A percentile compares a stretch with the other conserved stretches of the same genome.
Evolutionary conservation across 2,797 vertebrate genomes (phyloP).

Genomic region (Pangasius krempfi): DNA sequence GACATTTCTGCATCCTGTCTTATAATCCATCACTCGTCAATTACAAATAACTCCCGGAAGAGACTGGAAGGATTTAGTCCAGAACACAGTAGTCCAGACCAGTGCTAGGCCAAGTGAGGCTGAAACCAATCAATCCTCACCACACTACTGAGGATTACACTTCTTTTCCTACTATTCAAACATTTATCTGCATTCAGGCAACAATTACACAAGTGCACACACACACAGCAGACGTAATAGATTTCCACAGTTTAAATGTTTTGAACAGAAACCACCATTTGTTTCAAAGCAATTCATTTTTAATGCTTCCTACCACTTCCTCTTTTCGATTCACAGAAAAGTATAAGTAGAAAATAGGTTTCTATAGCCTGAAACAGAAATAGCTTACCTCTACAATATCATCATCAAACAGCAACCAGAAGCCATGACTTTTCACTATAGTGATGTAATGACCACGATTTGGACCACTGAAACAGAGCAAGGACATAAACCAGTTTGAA

Average conservation of each 20-base stretch:
- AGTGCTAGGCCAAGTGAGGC: neutral
- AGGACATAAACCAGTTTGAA: neutral
- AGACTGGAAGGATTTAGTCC: slow-evolving; percentile 34
- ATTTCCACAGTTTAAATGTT: neutral
- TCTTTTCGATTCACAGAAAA: slow-evolving; percentile 8
- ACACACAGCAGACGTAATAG: neutral
- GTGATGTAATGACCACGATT: slow-evolving; percentile 94
- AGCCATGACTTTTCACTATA: slow-evolving; percentile 92
- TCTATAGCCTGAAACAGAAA: neutral
- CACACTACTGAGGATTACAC: neutral
- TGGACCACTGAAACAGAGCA: slow-evolving; percentile 78
- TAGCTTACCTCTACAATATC: slow-evolving; percentile 87
- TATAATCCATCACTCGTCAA: slow-evolving; percentile 1
- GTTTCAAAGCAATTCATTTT: neutral
- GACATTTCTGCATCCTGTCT: neutral
- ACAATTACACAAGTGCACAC: neutral
- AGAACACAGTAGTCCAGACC: slow-evolving; percentile 24
- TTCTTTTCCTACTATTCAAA: neutral
- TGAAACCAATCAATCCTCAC: neutral
- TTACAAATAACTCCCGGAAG: slow-evolving; percentile 31
- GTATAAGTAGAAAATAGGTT: neutral
- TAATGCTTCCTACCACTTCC: slow-evolving; percentile 17
- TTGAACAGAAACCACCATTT: slow-evolving; percentile 13
- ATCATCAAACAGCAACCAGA: slow-evolving; percentile 92
- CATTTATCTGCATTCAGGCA: neutral